phyloP scores from a whole-genome alignment of 2,113 vertebrate genomes.

The Vidua macroura region DNA sequence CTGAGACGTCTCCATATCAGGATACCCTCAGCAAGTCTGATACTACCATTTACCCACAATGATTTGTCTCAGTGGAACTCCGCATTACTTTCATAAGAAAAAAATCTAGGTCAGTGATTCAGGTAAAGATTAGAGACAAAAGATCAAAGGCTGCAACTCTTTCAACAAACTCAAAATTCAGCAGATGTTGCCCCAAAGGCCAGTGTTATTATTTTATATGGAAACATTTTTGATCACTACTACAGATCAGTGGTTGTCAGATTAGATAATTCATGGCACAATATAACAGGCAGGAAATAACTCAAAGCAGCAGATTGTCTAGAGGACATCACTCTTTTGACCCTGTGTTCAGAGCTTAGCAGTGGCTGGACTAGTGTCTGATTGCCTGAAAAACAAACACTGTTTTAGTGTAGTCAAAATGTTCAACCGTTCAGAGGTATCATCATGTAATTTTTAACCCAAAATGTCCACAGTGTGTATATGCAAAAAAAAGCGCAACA shows the following conservation, averaged over 20 bases:
- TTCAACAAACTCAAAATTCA: neutral
- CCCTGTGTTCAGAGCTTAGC: neutral
- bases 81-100: neutral
- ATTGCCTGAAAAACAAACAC: neutral
- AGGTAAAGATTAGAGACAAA: neutral
- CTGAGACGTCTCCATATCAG: neutral
- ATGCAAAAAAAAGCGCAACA: neutral
- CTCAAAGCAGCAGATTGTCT: neutral
- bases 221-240: neutral
- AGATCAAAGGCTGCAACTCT: neutral
- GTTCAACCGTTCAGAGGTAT: neutral
- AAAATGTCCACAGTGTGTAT: neutral
- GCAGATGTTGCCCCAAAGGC: neutral
- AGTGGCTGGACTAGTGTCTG: neutral
- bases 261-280: neutral
- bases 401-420: neutral
- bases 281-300: neutral
- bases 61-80: neutral
- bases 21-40: neutral
- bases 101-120: neutral
- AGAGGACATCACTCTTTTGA: neutral
- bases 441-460: rapidly evolving
- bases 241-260: neutral
- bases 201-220: neutral
- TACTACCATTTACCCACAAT: neutral